Percentiles rank a stretch among this genome's conserved stretches.
Conservation (phyloP, 2,888 invertebrate species). For the Dynastes grantii region DNA sequence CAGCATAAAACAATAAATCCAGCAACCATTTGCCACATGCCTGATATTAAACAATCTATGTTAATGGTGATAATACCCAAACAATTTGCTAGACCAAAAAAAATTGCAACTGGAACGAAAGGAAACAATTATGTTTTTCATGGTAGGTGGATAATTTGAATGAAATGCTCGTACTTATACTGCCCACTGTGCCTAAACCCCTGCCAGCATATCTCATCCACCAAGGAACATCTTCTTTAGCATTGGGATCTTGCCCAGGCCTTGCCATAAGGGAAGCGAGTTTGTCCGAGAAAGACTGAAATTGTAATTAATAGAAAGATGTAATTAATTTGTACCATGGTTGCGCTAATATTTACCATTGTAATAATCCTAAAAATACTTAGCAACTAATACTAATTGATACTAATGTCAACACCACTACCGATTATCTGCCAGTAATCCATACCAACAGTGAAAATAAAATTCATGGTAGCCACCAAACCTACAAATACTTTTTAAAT, state of each 20-base stretch:
- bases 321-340: conserved; percentile 15
- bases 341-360: conserved; percentile 47
- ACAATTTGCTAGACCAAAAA: conserved; percentile 86
- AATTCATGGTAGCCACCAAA: neutral
- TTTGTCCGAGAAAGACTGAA: conserved; percentile 86
- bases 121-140: conserved; percentile 1
- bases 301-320: conserved; percentile 52
- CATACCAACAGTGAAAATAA: conserved; percentile 5
- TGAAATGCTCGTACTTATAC: conserved; percentile 79
- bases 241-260: conserved; percentile 84
- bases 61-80: conserved; percentile 77
- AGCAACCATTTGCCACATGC: conserved; percentile 90
- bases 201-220: conserved; percentile 91
- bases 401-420: conserved; percentile 18
- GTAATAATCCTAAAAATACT: conserved; percentile 15
- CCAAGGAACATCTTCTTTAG: conserved; percentile 90
- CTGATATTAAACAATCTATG: conserved; percentile 81
- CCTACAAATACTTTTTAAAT: neutral
- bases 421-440: conserved; percentile 5
- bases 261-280: conserved; percentile 85
- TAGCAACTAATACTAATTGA: conserved; percentile 13
- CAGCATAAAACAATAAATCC: conserved; percentile 91
- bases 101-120: conserved; percentile 83
- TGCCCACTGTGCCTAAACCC: conserved; percentile 87
- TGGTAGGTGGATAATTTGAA: conserved; percentile 36